These are phyloP conservation scores for Oophaga sylvatica DNA, from an alignment of 2,797 vertebrate species.

Conservation along the genomic window DNA sequence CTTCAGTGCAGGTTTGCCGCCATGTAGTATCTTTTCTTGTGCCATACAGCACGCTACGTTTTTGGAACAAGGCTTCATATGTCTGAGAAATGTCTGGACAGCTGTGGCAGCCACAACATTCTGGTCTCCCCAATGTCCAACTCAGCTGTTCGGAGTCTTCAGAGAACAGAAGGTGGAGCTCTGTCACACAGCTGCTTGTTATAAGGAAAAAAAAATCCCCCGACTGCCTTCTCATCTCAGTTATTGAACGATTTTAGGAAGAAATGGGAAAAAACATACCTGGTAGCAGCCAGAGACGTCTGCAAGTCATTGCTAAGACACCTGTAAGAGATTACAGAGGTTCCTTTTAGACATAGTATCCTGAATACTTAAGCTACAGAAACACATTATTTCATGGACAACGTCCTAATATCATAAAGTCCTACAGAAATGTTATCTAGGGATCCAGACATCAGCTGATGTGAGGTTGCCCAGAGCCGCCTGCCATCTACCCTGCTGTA, in stretches of 20 bases:
- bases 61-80: not conserved
- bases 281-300: conserved; percentile 25
- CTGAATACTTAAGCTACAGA: conserved; percentile 4
- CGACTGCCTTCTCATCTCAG: not conserved
- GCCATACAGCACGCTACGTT: not conserved
- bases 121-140: not conserved
- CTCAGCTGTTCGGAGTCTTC: conserved; percentile 48
- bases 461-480: not conserved
- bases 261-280: conserved; percentile 26
- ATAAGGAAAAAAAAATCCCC: not conserved
- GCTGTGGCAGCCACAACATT: conserved; percentile 45
- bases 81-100: conserved; percentile 48
- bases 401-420: conserved; percentile 20
- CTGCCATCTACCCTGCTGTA: not conserved
- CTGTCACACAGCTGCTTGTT: conserved; percentile 45
- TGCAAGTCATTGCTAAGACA: conserved; percentile 26
- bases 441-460: conserved; percentile 16
- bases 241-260: not conserved
- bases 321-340: conserved; percentile 36
- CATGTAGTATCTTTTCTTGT: not conserved
- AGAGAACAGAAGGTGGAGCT: conserved; percentile 49
- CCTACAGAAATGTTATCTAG: conserved; percentile 32
- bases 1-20: not conserved
- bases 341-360: not conserved
- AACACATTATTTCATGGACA: conserved; percentile 22